Evolutionary conservation across 2,113 vertebrate genomes (phyloP).

Genomic region (Cynoglossus semilaevis): DNA sequence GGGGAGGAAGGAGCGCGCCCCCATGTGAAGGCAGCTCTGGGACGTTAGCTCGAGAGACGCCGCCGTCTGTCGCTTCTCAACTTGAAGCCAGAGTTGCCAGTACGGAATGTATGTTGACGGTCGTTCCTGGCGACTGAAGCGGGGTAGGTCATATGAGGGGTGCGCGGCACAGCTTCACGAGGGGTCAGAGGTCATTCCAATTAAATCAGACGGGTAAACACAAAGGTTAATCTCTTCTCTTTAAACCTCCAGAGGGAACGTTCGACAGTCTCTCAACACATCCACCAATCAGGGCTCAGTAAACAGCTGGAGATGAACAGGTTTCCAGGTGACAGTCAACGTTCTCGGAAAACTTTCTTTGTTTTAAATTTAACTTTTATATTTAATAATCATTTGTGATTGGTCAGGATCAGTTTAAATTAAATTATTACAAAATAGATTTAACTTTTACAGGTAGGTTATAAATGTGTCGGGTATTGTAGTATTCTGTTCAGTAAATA

Average conservation of each 20-base stretch:
- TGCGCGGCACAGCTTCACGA: slow-evolving; percentile 59
- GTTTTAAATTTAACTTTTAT: too few species aligned
- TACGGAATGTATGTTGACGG: slow-evolving; percentile 73
- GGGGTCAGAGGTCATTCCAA: slow-evolving; percentile 77
- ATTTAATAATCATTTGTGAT: too few species aligned
- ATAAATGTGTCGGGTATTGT: too few species aligned
- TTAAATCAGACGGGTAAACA: slow-evolving; percentile 77
- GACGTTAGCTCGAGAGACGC: slow-evolving; percentile 49
- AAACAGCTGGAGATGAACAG: slow-evolving; percentile 7
- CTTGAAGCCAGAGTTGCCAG: slow-evolving; percentile 41
- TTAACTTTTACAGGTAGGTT: too few species aligned
- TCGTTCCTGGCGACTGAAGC: slow-evolving; percentile 69
- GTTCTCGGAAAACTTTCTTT: too few species aligned
- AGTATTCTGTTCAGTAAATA: too few species aligned
- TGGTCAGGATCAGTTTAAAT: too few species aligned
- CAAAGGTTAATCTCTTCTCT: slow-evolving; percentile 69
- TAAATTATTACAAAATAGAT: too few species aligned
- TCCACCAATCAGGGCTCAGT: slow-evolving; percentile 18
- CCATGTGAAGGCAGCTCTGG: slow-evolving; percentile 42
- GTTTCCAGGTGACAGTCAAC: background rate
- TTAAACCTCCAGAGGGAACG: slow-evolving; percentile 66
- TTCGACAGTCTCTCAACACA: slow-evolving; percentile 35
- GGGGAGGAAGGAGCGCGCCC: slow-evolving; percentile 39
- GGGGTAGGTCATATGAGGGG: slow-evolving; percentile 75
- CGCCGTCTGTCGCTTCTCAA: slow-evolving; percentile 48